Base-by-base conservation (phyloP, 2,888 invertebrate genomes). In the Agrochola lota region DNA sequence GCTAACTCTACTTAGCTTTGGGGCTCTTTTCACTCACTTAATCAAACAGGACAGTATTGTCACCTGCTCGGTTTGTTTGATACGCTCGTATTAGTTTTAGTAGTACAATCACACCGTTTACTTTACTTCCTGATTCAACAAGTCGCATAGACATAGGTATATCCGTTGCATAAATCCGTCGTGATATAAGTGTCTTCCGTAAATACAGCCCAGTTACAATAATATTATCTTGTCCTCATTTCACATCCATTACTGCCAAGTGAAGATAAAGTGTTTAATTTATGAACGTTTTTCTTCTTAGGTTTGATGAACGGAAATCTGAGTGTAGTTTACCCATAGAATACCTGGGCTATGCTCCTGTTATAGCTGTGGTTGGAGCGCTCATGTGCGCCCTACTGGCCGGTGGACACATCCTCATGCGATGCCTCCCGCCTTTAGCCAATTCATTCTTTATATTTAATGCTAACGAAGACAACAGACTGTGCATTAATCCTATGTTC, bases 391-490 rank as follows among this genome's bases (percentile, higher is more conserved):
- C 91, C 0, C 40, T 94, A 3, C 79, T 95, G 52, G 94, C 94
- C 0, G 92, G 90, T 0, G 91, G 91, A 2, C 95, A 95, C 81
- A 81, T 94, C 0, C 87, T 96, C 26, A 66, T 92, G 55, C 91
- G 93, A 8, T 94, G 92, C 74, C 90, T 96, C 3, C 96, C 96
- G 0, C 93, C 94, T 0, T 77, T 90, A 8, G 93, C 94, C 0
- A 92, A 93, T 74, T 95, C 96, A 43, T 96, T 94, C 90, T 96
- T 96, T 87, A 94, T 96, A 66, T 96, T 96, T 88, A 96, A 96
- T 79, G 93, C 93, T 0, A 96, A 96, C 73, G 96, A 96, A 82
- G 96, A 96, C 88, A 96, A 96, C 86, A 89, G 96, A 30, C 91
- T 96, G 0, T 94, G 94, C 79, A 92, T 96, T 23, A 94, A 87